These are phyloP conservation scores for Cherax quadricarinatus DNA, from an alignment of 1,140 invertebrate genomes.

Conservation along the genomic window DNA sequence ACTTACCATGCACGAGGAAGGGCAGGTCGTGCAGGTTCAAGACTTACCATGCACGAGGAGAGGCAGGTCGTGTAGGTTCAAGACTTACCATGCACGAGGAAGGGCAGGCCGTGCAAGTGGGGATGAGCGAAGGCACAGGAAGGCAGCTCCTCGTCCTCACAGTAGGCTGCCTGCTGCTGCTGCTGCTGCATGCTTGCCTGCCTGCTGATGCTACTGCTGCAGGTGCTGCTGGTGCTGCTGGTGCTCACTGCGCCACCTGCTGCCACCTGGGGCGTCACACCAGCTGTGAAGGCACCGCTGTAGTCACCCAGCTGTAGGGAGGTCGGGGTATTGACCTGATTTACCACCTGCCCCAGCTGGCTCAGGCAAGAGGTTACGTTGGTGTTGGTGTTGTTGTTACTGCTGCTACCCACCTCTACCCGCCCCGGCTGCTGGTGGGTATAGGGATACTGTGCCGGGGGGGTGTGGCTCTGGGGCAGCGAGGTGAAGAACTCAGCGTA, in stretches of 20 bases:
- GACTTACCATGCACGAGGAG: background rate
- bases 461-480: slow-evolving; percentile 52
- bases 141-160: slow-evolving; percentile 72
- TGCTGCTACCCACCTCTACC: slow-evolving; percentile 25
- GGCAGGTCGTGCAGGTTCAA: background rate
- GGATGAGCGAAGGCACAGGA: slow-evolving; percentile 72
- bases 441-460: slow-evolving; percentile 49
- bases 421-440: slow-evolving; percentile 25
- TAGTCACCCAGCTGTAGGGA: slow-evolving; percentile 42
- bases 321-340: slow-evolving; percentile 20
- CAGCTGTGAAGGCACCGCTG: slow-evolving; percentile 14
- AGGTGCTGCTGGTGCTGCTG: slow-evolving; percentile 26
- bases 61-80: background rate
- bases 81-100: slow-evolving; percentile 59
- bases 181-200: slow-evolving; percentile 41
- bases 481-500: slow-evolving; percentile 64
- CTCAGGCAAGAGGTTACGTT: slow-evolving; percentile 26
- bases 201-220: background rate
- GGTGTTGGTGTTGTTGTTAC: slow-evolving; percentile 11
- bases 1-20: background rate
- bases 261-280: background rate
- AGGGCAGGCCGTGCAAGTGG: slow-evolving; percentile 68
- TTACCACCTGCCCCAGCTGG: slow-evolving; percentile 53
- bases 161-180: slow-evolving; percentile 48
- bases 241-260: slow-evolving; percentile 18